Percentiles rank a stretch among this genome's conserved stretches.
Conservation (phyloP, 2,888 invertebrate genomes). For the Neoaliturus tenellus region DNA sequence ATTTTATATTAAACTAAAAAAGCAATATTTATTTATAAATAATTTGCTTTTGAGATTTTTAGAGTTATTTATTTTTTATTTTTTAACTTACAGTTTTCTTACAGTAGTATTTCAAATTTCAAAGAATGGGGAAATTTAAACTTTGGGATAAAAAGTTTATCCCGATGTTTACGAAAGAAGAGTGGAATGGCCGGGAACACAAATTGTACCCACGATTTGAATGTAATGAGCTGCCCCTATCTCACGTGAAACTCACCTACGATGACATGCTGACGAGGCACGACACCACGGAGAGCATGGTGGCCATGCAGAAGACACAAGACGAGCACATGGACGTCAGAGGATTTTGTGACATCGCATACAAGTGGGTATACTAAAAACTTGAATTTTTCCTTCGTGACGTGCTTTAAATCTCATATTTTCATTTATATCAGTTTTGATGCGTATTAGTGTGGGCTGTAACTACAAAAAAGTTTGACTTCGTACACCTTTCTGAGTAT, state of each 20-base stretch:
- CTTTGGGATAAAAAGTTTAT: neutral
- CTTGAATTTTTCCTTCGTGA: no score
- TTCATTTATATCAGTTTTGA: no score
- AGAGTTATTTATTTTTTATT: no score
- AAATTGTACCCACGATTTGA: neutral
- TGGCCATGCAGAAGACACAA: neutral
- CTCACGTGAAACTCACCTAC: neutral
- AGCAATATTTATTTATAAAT: no score
- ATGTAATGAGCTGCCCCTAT: neutral
- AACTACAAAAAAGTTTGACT: no score
- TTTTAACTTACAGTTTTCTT: no score
- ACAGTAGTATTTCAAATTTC: no score
- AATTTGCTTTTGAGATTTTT: no score
- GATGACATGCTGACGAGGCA: neutral
- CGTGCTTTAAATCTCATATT: no score
- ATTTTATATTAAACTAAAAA: no score
- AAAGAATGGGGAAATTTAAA: neutral
- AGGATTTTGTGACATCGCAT: neutral
- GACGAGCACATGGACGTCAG: neutral
- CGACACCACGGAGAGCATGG: neutral
- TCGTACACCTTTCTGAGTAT: no score
- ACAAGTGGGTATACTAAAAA: neutral
- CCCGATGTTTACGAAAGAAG: neutral
- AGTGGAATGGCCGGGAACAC: neutral
- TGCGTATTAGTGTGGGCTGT: no score